Evolutionary conservation across 2,888 invertebrate genomes (phyloP).

Genomic region (Ischnura elegans): DNA sequence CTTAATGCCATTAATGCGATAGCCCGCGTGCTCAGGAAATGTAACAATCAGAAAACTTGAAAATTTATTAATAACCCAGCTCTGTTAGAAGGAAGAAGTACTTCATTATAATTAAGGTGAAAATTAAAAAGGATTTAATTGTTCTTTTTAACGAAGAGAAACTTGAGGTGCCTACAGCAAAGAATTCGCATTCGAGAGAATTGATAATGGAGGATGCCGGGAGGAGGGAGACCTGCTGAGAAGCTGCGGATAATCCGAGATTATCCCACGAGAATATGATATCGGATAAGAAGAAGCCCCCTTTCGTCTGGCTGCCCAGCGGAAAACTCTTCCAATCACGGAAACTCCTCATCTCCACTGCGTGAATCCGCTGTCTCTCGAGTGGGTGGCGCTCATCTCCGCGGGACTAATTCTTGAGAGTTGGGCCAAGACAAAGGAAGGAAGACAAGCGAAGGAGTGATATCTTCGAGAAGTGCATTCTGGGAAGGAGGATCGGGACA

Average conservation of each 20-base stretch:
- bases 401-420: conserved; percentile 42
- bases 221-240: not conserved
- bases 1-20: not conserved
- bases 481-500: not conserved
- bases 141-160: not conserved
- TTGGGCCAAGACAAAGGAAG: not conserved
- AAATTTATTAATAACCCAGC: not conserved
- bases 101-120: not conserved
- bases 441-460: not conserved
- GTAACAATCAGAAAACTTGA: not conserved
- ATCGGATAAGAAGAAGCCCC: conserved; percentile 28
- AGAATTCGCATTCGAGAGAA: conserved; percentile 11
- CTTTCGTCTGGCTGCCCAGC: conserved; percentile 57
- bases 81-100: not conserved
- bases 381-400: conserved; percentile 27
- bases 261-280: conserved; percentile 34
- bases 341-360: not conserved
- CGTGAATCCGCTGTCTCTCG: conserved; percentile 16
- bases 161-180: not conserved
- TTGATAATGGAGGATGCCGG: not conserved
- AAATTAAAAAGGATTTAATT: not conserved
- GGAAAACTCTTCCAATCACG: conserved; percentile 50
- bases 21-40: not conserved
- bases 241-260: conserved; percentile 51
- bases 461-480: not conserved